A percentile compares a stretch with the other conserved stretches of the same genome.
phyloP scores from a whole-genome alignment of 1,140 invertebrate species.

The Apis mellifera region DNA sequence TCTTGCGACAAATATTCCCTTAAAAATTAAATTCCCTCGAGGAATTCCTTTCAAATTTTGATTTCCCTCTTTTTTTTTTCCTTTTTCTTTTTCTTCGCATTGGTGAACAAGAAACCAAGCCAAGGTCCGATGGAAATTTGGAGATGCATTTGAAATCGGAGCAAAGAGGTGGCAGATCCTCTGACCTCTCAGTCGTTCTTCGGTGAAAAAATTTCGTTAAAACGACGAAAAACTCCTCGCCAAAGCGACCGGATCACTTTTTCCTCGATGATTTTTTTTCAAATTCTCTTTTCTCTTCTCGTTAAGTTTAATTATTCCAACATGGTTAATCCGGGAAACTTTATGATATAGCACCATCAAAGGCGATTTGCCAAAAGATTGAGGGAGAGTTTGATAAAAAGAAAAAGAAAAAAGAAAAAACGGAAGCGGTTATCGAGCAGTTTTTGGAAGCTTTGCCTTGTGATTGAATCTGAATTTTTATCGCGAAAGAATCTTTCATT shows the following conservation, averaged over 20 bases:
- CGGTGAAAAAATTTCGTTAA: constrained; percentile 18
- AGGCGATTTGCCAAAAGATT: neutral
- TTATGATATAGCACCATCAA: no score
- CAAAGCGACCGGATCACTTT: constrained; percentile 20
- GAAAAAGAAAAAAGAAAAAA: no score
- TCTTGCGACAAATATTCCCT: no score
- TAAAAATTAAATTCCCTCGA: neutral
- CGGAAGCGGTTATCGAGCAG: no score
- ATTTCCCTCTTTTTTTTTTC: neutral
- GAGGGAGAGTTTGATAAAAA: no score
- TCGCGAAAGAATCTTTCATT: no score
- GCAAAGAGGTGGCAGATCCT: constrained; percentile 49
- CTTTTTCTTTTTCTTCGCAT: constrained; percentile 13
- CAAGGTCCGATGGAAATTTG: constrained; percentile 52
- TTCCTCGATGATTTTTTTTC: neutral
- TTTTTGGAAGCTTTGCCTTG: no score
- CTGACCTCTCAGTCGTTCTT: constrained; percentile 31
- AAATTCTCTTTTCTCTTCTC: no score
- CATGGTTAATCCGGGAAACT: no score
- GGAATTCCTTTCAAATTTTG: neutral
- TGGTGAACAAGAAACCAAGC: constrained; percentile 2
- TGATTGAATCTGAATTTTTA: no score
- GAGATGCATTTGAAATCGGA: constrained; percentile 70
- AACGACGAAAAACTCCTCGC: constrained; percentile 5
- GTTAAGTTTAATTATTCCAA: no score